A percentile compares a stretch with the other conserved stretches of the same genome.
Evolutionary conservation across 2,888 invertebrate genomes (phyloP).

Genomic region (Pasiphila rectangulata): DNA sequence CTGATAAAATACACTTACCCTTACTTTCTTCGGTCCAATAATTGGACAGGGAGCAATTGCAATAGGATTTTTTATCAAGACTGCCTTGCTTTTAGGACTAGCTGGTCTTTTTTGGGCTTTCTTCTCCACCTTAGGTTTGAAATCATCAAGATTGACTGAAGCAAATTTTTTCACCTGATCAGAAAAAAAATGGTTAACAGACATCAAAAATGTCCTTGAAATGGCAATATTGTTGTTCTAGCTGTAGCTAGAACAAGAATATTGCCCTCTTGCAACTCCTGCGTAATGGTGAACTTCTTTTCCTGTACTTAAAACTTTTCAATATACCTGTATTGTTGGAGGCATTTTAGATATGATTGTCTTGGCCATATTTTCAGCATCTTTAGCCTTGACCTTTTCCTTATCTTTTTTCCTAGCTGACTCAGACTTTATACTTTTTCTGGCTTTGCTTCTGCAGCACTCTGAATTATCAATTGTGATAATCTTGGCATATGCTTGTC

Average conservation of each 20-base stretch:
- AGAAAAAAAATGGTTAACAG: conserved; percentile 20
- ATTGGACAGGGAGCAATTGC: conserved; percentile 45
- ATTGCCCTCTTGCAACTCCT: background rate
- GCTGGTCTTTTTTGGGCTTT: conserved; percentile 57
- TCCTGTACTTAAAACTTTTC: too few relatives aligned
- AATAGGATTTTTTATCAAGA: conserved; percentile 54
- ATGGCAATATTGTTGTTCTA: too few relatives aligned
- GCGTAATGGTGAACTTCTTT: background rate
- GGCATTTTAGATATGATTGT: conserved; percentile 57
- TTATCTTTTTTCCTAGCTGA: conserved; percentile 46
- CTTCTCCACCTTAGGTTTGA: conserved; percentile 46
- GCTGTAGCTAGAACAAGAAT: too few relatives aligned
- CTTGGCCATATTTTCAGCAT: conserved; percentile 36
- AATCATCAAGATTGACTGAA: conserved; percentile 56
- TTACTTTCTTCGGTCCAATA: conserved; percentile 62
- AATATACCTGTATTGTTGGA: conserved; percentile 69
- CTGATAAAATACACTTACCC: conserved; percentile 45
- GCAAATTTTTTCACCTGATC: conserved; percentile 76
- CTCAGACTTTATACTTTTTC: conserved; percentile 47
- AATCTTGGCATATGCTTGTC: conserved; percentile 56
- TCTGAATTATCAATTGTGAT: conserved; percentile 59
- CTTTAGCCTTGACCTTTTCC: conserved; percentile 20
- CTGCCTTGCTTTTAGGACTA: conserved; percentile 56
- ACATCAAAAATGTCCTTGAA: background rate
- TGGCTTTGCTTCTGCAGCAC: conserved; percentile 62